Conservation (phyloP, 2,888 invertebrate species). For the Seira sanloemensis region DNA sequence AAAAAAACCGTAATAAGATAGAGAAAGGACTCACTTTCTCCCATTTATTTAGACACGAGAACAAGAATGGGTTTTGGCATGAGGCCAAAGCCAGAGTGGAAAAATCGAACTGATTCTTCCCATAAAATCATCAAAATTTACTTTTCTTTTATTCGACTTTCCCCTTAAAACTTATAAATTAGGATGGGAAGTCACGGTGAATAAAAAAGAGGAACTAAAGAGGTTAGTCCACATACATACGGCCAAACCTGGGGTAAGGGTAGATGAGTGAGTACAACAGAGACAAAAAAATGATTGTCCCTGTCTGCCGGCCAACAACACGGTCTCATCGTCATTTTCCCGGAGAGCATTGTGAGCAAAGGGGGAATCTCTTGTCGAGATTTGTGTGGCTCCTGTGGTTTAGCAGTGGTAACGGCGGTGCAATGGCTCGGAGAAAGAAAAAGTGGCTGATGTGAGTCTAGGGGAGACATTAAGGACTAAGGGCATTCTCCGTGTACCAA, state of each 20-base stretch:
- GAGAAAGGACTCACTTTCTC: conserved; percentile 3
- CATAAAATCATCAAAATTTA: conserved; percentile 31
- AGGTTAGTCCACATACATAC: no score
- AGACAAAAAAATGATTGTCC: not conserved
- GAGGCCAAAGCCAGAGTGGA: conserved; percentile 19
- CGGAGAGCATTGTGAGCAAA: not conserved
- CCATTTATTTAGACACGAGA: not conserved
- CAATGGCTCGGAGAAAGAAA: conserved; percentile 20
- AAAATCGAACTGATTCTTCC: conserved; percentile 39
- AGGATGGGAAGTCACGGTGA: not conserved
- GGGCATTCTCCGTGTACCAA: not conserved
- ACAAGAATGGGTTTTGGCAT: conserved; percentile 26
- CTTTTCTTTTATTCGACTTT: not conserved
- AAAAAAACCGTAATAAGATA: not conserved
- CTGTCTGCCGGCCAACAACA: not conserved
- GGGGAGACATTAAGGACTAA: no score
- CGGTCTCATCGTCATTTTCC: not conserved
- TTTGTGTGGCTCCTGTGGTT: not conserved
- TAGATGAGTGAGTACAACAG: not conserved
- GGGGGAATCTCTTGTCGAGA: not conserved
- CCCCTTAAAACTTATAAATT: not conserved
- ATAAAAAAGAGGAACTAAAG: not conserved
- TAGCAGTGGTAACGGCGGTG: conserved; percentile 5
- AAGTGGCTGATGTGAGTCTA: not conserved
- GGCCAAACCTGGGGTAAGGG: no score